Percentiles rank a stretch among this genome's conserved stretches.
phyloP scores from a whole-genome alignment of 2,113 vertebrate species.

The Hemichromis elongatus region DNA sequence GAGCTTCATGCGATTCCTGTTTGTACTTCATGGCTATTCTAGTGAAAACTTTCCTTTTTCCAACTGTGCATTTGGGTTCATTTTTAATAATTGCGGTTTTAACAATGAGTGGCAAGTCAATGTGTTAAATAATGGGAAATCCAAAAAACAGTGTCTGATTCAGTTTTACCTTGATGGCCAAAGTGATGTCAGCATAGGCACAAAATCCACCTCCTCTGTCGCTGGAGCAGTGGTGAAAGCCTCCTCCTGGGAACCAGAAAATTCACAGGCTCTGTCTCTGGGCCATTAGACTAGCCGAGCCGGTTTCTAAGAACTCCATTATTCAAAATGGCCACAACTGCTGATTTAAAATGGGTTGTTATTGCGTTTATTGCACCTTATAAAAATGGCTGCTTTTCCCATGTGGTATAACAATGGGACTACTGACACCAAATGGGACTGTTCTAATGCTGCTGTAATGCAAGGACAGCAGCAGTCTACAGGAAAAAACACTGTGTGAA shows the following conservation, averaged over 20 bases:
- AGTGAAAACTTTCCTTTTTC: background rate
- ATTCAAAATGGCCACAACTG: slow-evolving; percentile 1
- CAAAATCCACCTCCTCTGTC: slow-evolving; percentile 95
- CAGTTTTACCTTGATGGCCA: slow-evolving; percentile 88
- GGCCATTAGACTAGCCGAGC: background rate
- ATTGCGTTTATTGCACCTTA: slow-evolving; percentile 6
- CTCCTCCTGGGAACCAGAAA: slow-evolving; percentile 81
- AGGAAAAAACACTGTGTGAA: background rate
- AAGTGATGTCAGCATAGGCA: slow-evolving; percentile 92
- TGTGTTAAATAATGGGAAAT: background rate
- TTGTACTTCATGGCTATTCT: background rate
- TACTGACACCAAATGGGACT: background rate
- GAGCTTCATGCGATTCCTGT: background rate
- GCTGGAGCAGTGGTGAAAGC: slow-evolving; percentile 95
- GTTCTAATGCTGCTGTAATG: background rate
- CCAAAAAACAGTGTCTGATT: no score
- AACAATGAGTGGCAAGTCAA: background rate
- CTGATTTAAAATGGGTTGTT: background rate
- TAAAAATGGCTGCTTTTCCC: background rate
- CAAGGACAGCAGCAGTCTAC: background rate
- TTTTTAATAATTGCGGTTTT: background rate
- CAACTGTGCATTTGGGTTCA: background rate
- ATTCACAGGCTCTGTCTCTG: background rate
- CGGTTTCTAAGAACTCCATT: background rate
- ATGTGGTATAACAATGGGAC: background rate